phyloP scores from a whole-genome alignment of 1,140 invertebrate species.

The Aradophagus sp. region DNA sequence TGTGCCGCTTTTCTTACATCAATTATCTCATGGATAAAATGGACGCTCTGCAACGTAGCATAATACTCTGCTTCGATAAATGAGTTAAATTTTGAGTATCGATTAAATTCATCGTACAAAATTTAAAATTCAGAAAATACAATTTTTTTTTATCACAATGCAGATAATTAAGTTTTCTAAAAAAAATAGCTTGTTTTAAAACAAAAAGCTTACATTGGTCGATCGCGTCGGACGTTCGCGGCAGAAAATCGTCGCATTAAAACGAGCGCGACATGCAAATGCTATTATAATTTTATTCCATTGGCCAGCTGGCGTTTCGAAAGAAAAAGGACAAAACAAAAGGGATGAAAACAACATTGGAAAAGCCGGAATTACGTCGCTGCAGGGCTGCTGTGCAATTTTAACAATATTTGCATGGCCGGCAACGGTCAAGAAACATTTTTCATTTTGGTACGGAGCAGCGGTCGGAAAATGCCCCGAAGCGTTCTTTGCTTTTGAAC shows the following conservation, averaged over 20 bases:
- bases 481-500: constrained; percentile 13
- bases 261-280: too few relatives aligned
- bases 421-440: constrained; percentile 10
- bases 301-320: too few relatives aligned
- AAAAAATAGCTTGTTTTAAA: not conserved
- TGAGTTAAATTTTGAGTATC: constrained; percentile 20
- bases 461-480: not conserved
- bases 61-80: constrained; percentile 2
- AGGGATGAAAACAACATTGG: not conserved
- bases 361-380: constrained; percentile 2
- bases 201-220: too few relatives aligned
- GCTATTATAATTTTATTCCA: too few relatives aligned
- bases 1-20: too few relatives aligned
- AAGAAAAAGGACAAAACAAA: too few relatives aligned
- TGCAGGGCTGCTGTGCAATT: constrained; percentile 20
- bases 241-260: too few relatives aligned
- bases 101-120: constrained; percentile 1
- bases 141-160: not conserved
- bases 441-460: constrained; percentile 18
- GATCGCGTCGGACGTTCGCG: too few relatives aligned
- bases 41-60: constrained; percentile 1
- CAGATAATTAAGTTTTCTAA: not conserved
- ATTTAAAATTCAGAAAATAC: not conserved
- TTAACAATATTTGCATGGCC: constrained; percentile 35
- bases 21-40: too few relatives aligned